Evolutionary conservation across 1,140 invertebrate genomes (phyloP).

Genomic region (Drosophila lowei): DNA sequence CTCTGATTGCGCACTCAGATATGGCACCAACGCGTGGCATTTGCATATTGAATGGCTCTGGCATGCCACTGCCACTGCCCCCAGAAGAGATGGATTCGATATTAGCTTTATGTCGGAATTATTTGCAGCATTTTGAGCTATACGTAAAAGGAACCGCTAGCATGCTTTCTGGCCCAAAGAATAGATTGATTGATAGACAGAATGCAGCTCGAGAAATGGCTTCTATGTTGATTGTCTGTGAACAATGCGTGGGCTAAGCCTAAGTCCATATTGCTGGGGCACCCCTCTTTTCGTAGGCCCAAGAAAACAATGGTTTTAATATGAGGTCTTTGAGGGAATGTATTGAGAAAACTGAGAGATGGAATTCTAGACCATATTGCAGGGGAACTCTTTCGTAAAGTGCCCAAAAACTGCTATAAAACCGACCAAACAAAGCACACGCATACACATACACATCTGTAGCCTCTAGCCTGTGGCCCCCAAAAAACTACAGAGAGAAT

Average conservation of each 20-base stretch:
- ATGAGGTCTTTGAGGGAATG: no score
- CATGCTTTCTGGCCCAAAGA: no score
- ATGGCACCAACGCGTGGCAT: slow-evolving; percentile 38
- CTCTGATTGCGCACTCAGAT: slow-evolving; percentile 62
- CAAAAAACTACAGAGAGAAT: slow-evolving; percentile 8
- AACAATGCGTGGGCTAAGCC: no score
- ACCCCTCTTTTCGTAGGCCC: slow-evolving; percentile 2
- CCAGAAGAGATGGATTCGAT: slow-evolving; percentile 48
- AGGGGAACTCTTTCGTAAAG: neutral
- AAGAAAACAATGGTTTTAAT: neutral
- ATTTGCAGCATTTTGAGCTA: slow-evolving; percentile 11
- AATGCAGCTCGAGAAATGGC: no score
- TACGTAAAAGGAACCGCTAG: slow-evolving; percentile 9
- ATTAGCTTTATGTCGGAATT: slow-evolving; percentile 23
- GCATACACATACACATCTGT: no score
- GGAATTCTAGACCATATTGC: no score
- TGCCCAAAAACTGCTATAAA: slow-evolving; percentile 35
- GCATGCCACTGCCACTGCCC: neutral
- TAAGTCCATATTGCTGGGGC: no score
- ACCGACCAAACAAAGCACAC: slow-evolving; percentile 25
- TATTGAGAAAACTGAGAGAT: no score
- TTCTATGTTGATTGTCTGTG: no score
- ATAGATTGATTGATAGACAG: no score
- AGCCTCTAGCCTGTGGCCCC: slow-evolving; percentile 6
- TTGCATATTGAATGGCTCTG: slow-evolving; percentile 42